Base-by-base conservation (phyloP, 2,888 invertebrate genomes). In the Cryptocephalus primarius region DNA sequence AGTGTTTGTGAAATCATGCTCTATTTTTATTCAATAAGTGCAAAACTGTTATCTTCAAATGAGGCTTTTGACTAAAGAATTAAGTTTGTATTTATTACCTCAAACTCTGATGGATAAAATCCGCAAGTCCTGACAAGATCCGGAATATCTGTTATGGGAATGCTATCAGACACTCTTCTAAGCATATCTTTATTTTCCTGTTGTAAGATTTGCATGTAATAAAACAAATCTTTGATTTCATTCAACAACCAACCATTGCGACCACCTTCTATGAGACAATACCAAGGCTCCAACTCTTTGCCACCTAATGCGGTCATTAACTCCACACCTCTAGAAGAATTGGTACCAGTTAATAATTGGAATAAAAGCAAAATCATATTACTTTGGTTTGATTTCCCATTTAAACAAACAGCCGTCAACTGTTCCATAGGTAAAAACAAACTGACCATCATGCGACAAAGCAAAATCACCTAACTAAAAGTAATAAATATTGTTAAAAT, bases 51-150 rank as follows among this genome's bases (percentile, higher is more conserved):
- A 14, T 8, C 39, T 39, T 9, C 39, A 12, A 8, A 13, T 44
- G 44, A 8, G 39, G 8, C 34, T 9, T n/a, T 34, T 9, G 34
- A n/a, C n/a, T 9, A 9, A 34, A 9, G 34, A 34, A 34, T 9
- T 34, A n/a, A n/a, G 34, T 9, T 9, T 34, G 9, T 34, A 34
- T 13, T 10, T 45, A 44, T 48, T 58, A 84, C 85, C 74, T 86
- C 85, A 65, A 79, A 80, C 60, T 86, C 83, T 0, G 81, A 78
- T 1, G 85, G 85, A 61, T 82, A 88, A 68, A 74, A 87, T 10
- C 87, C 87, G 58, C 86, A 71, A 1, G 84, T 82, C 49, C 86
- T 72, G 78, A 88, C 80, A 12, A 85, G 69, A 65, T 83, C 85
- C 0, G 86, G 81, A 40, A 88, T 69, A 58, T 86, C 83, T 14